phyloP scores from a whole-genome alignment of 2,113 vertebrate genomes.

The Spermophilus dauricus region DNA sequence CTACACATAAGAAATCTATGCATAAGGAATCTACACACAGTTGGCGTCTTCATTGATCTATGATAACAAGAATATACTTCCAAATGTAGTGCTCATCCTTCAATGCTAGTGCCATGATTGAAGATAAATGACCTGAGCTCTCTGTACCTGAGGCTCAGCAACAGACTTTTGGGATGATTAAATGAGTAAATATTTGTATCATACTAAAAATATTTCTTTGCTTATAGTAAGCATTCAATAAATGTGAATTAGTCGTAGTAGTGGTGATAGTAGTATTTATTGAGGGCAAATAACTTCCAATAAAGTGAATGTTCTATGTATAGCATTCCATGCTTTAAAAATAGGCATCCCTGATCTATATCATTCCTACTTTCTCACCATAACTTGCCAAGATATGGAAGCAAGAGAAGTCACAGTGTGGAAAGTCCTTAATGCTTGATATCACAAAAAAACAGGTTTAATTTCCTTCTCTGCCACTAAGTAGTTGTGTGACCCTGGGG shows the following conservation, averaged over 20 bases:
- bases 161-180: neutral
- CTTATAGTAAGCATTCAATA: neutral
- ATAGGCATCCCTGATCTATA: neutral
- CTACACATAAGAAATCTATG: neutral
- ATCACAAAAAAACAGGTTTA: neutral
- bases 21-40: neutral
- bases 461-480: neutral
- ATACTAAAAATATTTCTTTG: constrained; percentile 5
- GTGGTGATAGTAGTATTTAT: neutral
- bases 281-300: neutral
- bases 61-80: neutral
- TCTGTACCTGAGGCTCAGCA: neutral
- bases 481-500: neutral
- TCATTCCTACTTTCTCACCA: neutral
- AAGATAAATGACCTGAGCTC: neutral
- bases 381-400: neutral
- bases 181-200: neutral
- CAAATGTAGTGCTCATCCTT: neutral
- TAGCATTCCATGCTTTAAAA: neutral
- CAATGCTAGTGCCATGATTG: neutral
- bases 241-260: neutral
- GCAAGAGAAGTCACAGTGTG: neutral
- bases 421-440: neutral
- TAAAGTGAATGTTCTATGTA: neutral
- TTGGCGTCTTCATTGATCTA: neutral